These are phyloP conservation scores for Eucera pruinosa DNA, from an alignment of 2,888 invertebrate genomes.

Conservation along the genomic window DNA sequence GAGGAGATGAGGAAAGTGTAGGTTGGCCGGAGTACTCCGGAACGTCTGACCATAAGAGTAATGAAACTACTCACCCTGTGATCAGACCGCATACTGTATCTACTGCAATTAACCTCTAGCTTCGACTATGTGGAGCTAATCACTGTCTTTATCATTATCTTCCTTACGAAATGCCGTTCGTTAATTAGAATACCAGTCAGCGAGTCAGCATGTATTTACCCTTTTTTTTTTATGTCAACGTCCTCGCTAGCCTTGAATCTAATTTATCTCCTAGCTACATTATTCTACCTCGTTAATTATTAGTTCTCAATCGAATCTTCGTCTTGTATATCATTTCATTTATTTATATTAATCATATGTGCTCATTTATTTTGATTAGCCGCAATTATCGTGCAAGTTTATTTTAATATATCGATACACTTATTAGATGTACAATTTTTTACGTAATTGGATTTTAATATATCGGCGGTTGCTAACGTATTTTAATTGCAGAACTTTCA, in stretches of 20 bases:
- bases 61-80: conserved; percentile 30
- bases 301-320: background rate
- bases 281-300: background rate
- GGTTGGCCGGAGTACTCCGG: background rate
- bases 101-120: conserved; percentile 29
- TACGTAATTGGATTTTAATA: too few species aligned
- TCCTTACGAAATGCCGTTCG: background rate
- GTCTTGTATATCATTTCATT: background rate
- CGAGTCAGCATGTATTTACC: background rate
- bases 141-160: background rate
- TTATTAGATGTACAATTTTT: too few species aligned
- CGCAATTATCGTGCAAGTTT: too few species aligned
- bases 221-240: conserved; percentile 15
- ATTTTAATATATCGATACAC: too few species aligned
- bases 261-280: conserved; percentile 1
- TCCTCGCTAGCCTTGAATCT: background rate
- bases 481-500: too few species aligned
- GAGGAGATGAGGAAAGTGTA: background rate
- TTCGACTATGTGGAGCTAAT: conserved; percentile 6
- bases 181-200: conserved; percentile 14
- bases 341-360: background rate
- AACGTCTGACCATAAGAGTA: conserved; percentile 24
- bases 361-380: background rate
- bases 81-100: conserved; percentile 20
- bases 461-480: too few species aligned